These are phyloP conservation scores for Virgularia gustaviana DNA, from an alignment of 92 coral and sea anemone genomes.

Conservation along the genomic window DNA sequence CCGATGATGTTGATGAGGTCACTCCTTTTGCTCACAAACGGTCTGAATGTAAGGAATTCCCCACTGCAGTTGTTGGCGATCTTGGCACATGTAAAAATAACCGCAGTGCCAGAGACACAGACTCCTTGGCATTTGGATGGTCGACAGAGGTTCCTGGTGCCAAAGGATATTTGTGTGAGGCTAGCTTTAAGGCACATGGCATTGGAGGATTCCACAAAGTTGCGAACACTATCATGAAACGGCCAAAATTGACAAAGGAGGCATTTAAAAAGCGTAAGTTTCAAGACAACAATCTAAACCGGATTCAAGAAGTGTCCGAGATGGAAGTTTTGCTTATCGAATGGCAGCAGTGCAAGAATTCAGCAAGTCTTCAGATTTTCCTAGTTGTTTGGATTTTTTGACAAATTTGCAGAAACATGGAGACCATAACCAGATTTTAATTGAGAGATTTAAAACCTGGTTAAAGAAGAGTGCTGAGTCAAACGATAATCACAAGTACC, in stretches of 20 bases:
- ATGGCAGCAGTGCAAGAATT: conserved; percentile 43
- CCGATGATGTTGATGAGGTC: too few relatives aligned
- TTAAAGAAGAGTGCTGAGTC: conserved; percentile 3
- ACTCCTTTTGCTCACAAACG: background rate
- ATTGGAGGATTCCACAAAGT: conserved; percentile 33
- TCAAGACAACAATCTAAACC: conserved; percentile 19
- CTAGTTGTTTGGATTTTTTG: background rate
- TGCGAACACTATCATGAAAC: conserved; percentile 23
- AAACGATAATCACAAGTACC: conserved; percentile 2
- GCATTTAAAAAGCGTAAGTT: conserved; percentile 30
- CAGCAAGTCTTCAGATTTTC: conserved; percentile 4
- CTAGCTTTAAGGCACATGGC: conserved; percentile 47
- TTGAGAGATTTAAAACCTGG: conserved; percentile 19
- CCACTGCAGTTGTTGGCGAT: conserved; percentile 30
- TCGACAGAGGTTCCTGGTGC: conserved; percentile 18
- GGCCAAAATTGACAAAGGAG: conserved; percentile 36
- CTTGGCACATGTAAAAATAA: conserved; percentile 33
- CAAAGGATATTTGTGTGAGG: conserved; percentile 49
- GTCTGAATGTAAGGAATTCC: conserved; percentile 8
- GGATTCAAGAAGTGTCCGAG: conserved; percentile 32
- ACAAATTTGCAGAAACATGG: background rate
- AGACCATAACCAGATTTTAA: conserved; percentile 10
- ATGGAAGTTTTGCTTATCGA: conserved; percentile 22
- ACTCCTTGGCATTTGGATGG: conserved; percentile 5
- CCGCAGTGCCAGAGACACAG: conserved; percentile 25